Evolutionary conservation across 2,888 invertebrate species (phyloP).

Genomic region (Lucinisca nassula): DNA sequence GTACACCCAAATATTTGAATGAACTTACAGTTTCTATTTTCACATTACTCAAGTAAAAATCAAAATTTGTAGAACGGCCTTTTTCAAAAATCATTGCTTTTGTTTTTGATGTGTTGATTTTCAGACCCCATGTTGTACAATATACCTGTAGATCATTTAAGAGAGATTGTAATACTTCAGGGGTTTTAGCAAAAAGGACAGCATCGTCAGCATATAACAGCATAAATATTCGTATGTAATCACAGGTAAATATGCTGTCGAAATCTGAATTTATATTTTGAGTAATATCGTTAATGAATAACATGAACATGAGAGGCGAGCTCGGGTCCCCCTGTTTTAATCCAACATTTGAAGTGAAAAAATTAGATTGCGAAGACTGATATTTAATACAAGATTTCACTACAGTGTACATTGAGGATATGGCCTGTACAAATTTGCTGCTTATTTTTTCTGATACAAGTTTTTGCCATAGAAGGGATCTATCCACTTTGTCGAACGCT

Average conservation of each 20-base stretch:
- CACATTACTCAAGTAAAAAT: not conserved
- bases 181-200: slow-evolving; percentile 21
- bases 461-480: slow-evolving; percentile 13
- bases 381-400: slow-evolving; percentile 41
- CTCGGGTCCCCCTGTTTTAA: slow-evolving; percentile 49
- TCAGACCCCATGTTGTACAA: not conserved
- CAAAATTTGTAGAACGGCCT: not conserved
- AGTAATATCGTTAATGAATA: no score
- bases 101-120: not conserved
- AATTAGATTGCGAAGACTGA: not conserved
- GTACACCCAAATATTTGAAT: slow-evolving; percentile 1
- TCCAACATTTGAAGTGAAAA: slow-evolving; percentile 34
- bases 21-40: no score
- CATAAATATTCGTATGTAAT: slow-evolving; percentile 19
- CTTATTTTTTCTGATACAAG: slow-evolving; percentile 43
- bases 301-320: slow-evolving; percentile 21
- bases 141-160: no score
- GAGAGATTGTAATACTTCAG: slow-evolving; percentile 16
- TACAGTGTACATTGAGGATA: slow-evolving; percentile 29
- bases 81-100: slow-evolving; percentile 10
- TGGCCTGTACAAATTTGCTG: slow-evolving; percentile 19
- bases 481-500: not conserved
- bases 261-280: slow-evolving; percentile 27
- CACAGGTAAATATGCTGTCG: slow-evolving; percentile 13
- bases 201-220: slow-evolving; percentile 42